Base-by-base conservation (phyloP, 2,113 vertebrate genomes). In the Poeciliopsis prolifica region DNA sequence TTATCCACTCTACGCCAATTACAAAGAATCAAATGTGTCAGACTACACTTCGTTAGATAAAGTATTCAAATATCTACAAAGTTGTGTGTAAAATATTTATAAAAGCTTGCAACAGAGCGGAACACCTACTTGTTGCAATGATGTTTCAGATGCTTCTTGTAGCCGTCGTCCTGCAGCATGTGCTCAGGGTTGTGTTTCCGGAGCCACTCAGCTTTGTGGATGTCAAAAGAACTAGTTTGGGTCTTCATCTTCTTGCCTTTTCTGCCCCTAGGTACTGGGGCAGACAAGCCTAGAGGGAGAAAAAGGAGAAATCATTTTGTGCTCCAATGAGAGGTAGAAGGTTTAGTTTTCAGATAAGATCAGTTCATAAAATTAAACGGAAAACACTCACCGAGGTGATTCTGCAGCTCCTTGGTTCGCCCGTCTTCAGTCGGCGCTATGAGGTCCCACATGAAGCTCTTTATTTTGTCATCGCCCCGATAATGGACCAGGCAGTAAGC, bases 361-460 rank as follows among this genome's bases (percentile, higher is more conserved):
- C 2, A 31, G 63, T 51, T 2, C 0, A 67, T 26, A 5, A 17
- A 14, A 12, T 63, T 65, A 7, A 63, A 14, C 62, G 62, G 10
- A 66, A 14, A 60, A 78, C 9, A 71, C 74, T 83, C 76, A 89
- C 98, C 98, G 0, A 99, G 91, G 83, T 99, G 98, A 89, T 99
- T 99, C 86, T 98, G 97, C 29, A 99, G 92, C 88, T 98, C 97
- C 72, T 97, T 94, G 61, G 97, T 98, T 40, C 93, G 96, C 7
- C 98, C 98, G 26, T 99, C 96, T 78, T 99, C 97, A 8, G 95
- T 95, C 10, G 98, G 98, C 13, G 97, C 97, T 65, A 99, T 99
- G 65, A 99, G 96, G 89, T 99, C 98, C 98, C 98, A 99, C 92
- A 99, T 98, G 90, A 99, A 99, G 88, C 97, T 95, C 92, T 99